These are phyloP conservation scores for Sander lucioperca DNA, from an alignment of 2,113 vertebrate species.

Conservation along the genomic window DNA sequence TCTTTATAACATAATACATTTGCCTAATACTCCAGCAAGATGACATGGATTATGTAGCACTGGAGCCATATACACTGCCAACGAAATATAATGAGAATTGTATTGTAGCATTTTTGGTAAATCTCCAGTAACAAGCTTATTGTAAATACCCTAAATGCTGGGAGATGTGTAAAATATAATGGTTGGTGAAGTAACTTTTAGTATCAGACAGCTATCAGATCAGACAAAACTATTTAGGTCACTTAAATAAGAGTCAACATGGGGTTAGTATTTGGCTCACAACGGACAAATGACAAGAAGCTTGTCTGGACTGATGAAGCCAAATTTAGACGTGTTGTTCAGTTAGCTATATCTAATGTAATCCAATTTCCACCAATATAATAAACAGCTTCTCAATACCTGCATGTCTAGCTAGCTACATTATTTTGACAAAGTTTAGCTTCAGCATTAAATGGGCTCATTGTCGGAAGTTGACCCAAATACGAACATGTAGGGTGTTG, in stretches of 20 bases:
- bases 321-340: too few relatives aligned
- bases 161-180: background rate
- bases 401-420: background rate
- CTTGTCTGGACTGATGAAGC: background rate
- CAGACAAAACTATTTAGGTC: slow-evolving; percentile 7
- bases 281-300: background rate
- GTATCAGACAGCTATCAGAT: background rate
- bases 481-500: background rate
- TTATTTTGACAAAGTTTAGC: background rate
- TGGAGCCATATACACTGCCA: background rate
- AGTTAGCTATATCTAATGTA: background rate
- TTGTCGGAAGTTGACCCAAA: background rate
- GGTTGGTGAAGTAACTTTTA: background rate
- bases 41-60: background rate
- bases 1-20: background rate
- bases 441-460: background rate
- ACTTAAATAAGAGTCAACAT: background rate
- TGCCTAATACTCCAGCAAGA: background rate
- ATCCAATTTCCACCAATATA: background rate
- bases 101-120: background rate
- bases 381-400: background rate
- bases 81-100: background rate
- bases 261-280: too few relatives aligned
- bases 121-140: background rate
- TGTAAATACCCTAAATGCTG: background rate